Evolutionary conservation across 2,888 invertebrate species (phyloP).

Genomic region (Eupithecia subfuscata): DNA sequence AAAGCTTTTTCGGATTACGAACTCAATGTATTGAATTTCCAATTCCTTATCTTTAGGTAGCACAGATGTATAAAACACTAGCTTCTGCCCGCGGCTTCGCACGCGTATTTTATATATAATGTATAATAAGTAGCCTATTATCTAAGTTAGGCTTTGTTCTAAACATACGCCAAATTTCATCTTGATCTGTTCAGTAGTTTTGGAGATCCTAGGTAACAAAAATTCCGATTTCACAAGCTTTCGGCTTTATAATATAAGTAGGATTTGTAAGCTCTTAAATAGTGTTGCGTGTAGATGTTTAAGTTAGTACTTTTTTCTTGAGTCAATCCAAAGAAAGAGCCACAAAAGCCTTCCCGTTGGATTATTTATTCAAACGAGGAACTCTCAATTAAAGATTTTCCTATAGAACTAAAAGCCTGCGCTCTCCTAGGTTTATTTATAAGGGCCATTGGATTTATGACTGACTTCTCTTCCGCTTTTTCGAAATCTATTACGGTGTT

Average conservation of each 20-base stretch:
- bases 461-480: constrained; percentile 69
- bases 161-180: too few species aligned
- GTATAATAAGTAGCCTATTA: too few species aligned
- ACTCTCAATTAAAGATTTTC: constrained; percentile 6
- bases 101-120: too few species aligned
- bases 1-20: neutral
- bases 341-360: neutral
- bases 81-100: too few species aligned
- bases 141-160: too few species aligned
- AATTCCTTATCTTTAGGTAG: neutral
- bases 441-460: constrained; percentile 66
- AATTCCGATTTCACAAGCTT: too few species aligned
- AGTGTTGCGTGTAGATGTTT: neutral
- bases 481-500: constrained; percentile 71
- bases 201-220: too few species aligned
- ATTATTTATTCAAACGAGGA: neutral
- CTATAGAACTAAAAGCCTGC: neutral
- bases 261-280: too few species aligned
- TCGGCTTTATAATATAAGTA: too few species aligned
- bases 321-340: neutral
- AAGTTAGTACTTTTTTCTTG: neutral
- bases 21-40: neutral
- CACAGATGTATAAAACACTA: too few species aligned
- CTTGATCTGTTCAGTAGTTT: too few species aligned
- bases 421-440: constrained; percentile 44